phyloP scores from a whole-genome alignment of 2,113 vertebrate species.

The Paraplagusia blochii region DNA sequence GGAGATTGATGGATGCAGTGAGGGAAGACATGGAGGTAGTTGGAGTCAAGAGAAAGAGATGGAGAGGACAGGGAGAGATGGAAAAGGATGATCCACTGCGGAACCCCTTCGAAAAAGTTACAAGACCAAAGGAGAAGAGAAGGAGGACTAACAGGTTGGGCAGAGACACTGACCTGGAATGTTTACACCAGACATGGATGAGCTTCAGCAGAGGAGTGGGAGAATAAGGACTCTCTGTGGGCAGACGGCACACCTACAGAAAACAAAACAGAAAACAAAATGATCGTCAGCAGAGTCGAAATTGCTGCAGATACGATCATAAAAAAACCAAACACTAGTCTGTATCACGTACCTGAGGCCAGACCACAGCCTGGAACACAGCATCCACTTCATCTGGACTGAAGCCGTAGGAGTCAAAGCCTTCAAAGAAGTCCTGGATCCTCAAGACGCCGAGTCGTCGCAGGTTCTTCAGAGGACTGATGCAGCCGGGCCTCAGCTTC shows the following conservation, averaged over 20 bases:
- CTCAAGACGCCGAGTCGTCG: constrained; percentile 87
- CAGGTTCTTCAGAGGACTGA: constrained; percentile 91
- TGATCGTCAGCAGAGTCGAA: not conserved
- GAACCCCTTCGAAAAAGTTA: too few relatives aligned
- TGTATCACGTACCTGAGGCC: constrained; percentile 83
- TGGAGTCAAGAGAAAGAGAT: too few relatives aligned
- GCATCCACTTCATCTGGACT: constrained; percentile 86
- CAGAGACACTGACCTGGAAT: constrained; percentile 77
- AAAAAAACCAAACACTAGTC: not conserved
- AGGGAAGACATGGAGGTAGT: too few relatives aligned
- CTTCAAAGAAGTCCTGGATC: constrained; percentile 86
- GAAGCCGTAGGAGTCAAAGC: constrained; percentile 86
- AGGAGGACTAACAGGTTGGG: not conserved
- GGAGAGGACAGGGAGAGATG: too few relatives aligned
- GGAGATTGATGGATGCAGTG: too few relatives aligned
- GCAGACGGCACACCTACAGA: constrained; percentile 82
- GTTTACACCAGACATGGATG: constrained; percentile 90
- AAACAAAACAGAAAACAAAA: constrained; percentile 7
- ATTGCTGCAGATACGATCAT: not conserved
- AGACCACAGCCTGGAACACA: constrained; percentile 85
- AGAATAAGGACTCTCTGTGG: constrained; percentile 88
- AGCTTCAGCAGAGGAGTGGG: constrained; percentile 92
- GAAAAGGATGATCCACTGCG: too few relatives aligned
- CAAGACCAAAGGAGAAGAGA: not conserved
- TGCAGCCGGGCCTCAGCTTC: constrained; percentile 84